Percentiles rank a stretch among this genome's conserved stretches.
phyloP scores from a whole-genome alignment of 2,113 vertebrate genomes.

The Eolophus roseicapilla region DNA sequence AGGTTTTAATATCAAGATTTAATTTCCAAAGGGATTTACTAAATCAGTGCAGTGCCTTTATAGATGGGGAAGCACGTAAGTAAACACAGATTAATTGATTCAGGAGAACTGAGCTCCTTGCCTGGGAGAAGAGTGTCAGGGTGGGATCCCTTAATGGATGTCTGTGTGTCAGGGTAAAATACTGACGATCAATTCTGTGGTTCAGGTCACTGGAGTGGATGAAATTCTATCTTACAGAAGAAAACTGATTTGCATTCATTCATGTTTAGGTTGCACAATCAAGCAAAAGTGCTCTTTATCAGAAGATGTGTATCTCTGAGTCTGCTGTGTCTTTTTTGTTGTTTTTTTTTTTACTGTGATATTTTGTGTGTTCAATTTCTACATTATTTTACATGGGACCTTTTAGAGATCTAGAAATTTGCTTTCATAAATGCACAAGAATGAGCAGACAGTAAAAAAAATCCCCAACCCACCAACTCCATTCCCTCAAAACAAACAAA shows the following conservation, averaged over 20 bases:
- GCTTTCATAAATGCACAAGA: background rate
- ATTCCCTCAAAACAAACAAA: background rate
- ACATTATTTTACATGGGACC: background rate
- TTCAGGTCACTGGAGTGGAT: constrained; percentile 14
- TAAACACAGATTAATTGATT: constrained; percentile 26
- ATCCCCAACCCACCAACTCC: background rate
- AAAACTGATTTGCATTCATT: constrained; percentile 10
- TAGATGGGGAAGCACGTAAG: background rate
- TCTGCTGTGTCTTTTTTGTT: background rate
- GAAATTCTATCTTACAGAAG: background rate
- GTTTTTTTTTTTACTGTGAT: background rate
- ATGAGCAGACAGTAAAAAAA: background rate
- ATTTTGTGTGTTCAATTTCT: background rate
- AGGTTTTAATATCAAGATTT: constrained; percentile 7
- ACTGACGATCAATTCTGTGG: background rate
- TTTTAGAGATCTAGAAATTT: background rate
- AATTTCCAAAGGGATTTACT: constrained; percentile 36
- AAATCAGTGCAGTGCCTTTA: background rate
- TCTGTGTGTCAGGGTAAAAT: background rate
- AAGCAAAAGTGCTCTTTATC: background rate
- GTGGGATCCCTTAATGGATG: background rate
- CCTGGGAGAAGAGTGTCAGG: background rate
- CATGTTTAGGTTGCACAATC: background rate
- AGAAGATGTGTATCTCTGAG: background rate
- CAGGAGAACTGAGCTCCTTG: background rate